phyloP scores from a whole-genome alignment of 2,797 vertebrate genomes.

The Sebastes itinus region DNA sequence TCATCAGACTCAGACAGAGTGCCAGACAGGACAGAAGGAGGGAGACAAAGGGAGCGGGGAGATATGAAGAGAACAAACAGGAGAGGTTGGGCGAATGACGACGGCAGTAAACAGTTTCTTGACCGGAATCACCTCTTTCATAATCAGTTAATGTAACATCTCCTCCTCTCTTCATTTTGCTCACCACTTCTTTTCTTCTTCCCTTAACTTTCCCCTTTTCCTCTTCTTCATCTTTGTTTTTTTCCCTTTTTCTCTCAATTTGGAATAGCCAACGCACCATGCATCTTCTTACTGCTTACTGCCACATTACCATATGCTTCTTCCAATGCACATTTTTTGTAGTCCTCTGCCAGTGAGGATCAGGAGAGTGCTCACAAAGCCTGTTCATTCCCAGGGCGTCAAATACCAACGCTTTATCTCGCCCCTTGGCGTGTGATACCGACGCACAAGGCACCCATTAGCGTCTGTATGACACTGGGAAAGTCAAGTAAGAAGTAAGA shows the following conservation, averaged over 20 bases:
- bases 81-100: background rate
- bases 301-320: background rate
- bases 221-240: background rate
- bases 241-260: background rate
- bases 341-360: background rate
- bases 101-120: background rate
- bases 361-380: background rate
- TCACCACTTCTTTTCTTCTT: background rate
- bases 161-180: background rate
- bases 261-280: background rate
- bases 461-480: no score
- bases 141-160: background rate
- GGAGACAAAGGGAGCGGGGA: background rate
- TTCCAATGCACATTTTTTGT: background rate
- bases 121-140: constrained; percentile 1
- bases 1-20: constrained; percentile 4
- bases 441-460: no score
- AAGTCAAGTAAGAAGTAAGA: no score
- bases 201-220: background rate
- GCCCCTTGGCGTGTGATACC: no score
- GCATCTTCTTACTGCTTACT: no score
- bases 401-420: no score
- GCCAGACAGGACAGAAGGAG: background rate
- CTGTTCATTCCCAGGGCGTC: no score
- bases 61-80: background rate